A percentile compares a stretch with the other conserved stretches of the same genome.
phyloP scores from a whole-genome alignment of 2,888 invertebrate species.

The Melangyna quadrimaculata region DNA sequence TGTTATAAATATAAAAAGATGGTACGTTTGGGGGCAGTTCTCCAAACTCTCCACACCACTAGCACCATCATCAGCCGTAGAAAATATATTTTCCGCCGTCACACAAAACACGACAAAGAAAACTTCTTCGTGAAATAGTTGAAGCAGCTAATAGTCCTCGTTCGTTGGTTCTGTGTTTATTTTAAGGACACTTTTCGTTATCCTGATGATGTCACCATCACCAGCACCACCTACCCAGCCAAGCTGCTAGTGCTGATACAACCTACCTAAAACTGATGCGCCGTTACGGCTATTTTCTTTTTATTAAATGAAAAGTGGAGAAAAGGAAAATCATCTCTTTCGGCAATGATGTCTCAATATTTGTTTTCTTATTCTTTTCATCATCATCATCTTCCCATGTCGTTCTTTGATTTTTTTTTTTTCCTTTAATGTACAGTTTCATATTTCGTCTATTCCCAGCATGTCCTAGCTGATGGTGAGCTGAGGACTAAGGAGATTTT shows the following conservation, averaged over 20 bases:
- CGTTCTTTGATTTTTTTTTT: too few species aligned
- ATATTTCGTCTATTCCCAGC: slow-evolving; percentile 23
- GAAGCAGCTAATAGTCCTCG: slow-evolving; percentile 62
- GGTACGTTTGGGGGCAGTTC: slow-evolving; percentile 55
- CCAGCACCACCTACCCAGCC: slow-evolving; percentile 30
- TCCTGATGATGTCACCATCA: slow-evolving; percentile 32
- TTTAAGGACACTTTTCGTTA: slow-evolving; percentile 24
- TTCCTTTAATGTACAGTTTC: slow-evolving; percentile 12
- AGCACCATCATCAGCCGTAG: neutral
- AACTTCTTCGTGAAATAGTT: slow-evolving; percentile 59
- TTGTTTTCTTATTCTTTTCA: slow-evolving; percentile 5
- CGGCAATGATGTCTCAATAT: slow-evolving; percentile 63
- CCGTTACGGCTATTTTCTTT: slow-evolving; percentile 65
- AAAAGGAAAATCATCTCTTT: slow-evolving; percentile 39
- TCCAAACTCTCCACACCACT: neutral
- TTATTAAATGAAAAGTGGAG: slow-evolving; percentile 65
- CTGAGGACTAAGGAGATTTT: too few species aligned
- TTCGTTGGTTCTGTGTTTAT: slow-evolving; percentile 32
- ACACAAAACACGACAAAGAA: slow-evolving; percentile 64
- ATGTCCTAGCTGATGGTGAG: slow-evolving; percentile 16
- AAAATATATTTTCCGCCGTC: slow-evolving; percentile 55
- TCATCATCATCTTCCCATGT: slow-evolving; percentile 4
- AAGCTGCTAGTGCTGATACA: neutral
- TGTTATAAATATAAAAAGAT: slow-evolving; percentile 10
- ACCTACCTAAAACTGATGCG: slow-evolving; percentile 8